Evolutionary conservation across 1,140 invertebrate species (phyloP).

Genomic region (Cotesia vestalis): DNA sequence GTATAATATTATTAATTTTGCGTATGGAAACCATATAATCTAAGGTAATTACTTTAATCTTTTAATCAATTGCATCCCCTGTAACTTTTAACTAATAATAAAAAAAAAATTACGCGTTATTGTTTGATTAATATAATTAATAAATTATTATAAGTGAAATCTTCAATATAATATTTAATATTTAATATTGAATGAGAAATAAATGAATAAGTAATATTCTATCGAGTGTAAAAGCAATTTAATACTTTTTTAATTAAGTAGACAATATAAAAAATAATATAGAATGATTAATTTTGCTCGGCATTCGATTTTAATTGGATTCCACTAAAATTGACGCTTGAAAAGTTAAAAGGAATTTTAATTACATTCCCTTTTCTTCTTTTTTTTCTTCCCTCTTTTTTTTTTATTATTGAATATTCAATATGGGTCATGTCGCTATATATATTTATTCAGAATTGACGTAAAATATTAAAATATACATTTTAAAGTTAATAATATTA

Average conservation of each 20-base stretch:
- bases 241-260: conserved; percentile 19
- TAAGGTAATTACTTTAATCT: too few species aligned
- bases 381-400: background rate
- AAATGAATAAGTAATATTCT: conserved; percentile 12
- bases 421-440: background rate
- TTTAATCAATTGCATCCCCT: too few species aligned
- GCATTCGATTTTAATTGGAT: conserved; percentile 38
- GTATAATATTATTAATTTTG: too few species aligned
- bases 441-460: background rate
- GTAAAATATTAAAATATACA: conserved; percentile 5
- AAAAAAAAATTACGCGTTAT: too few species aligned
- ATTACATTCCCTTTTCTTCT: conserved; percentile 39
- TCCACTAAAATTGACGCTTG: conserved; percentile 34
- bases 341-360: conserved; percentile 41
- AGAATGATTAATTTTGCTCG: conserved; percentile 27
- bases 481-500: background rate
- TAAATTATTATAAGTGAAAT: too few species aligned
- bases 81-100: too few species aligned
- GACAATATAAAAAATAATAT: conserved; percentile 26
- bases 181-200: background rate
- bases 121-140: too few species aligned
- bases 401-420: background rate
- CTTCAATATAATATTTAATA: too few species aligned
- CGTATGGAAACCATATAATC: too few species aligned
- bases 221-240: conserved; percentile 3